A percentile compares a stretch with the other conserved stretches of the same genome.
phyloP scores from a whole-genome alignment of 2,113 vertebrate species.

The Daboia siamensis region DNA sequence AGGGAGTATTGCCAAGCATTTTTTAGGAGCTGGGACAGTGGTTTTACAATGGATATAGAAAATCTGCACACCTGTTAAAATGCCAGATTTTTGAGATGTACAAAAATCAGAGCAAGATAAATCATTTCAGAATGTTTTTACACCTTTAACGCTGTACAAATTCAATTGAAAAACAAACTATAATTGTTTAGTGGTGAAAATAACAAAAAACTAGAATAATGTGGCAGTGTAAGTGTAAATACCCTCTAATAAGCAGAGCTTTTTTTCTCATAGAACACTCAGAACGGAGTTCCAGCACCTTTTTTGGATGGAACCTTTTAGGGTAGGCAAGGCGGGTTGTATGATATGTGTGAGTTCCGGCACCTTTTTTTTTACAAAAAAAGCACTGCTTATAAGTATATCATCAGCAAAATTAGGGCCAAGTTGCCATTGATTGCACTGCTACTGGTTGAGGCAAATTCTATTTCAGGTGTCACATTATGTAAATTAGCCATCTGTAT shows the following conservation, averaged over 20 bases:
- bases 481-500: not conserved
- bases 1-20: not conserved
- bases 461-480: not conserved
- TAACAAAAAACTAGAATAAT: not conserved
- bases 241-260: too few relatives aligned
- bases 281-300: too few relatives aligned
- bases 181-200: not conserved
- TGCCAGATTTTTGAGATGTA: not conserved
- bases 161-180: not conserved
- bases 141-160: not conserved
- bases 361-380: too few relatives aligned
- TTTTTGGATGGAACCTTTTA: too few relatives aligned
- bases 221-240: not conserved
- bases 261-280: too few relatives aligned
- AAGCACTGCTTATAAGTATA: not conserved
- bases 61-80: not conserved
- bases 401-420: not conserved
- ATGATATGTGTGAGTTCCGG: too few relatives aligned
- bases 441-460: not conserved
- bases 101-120: not conserved
- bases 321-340: too few relatives aligned
- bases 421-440: not conserved
- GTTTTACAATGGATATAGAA: not conserved
- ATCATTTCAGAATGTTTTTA: not conserved
- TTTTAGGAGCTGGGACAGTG: not conserved